These are phyloP conservation scores for Cochlearius cochlearius DNA, from an alignment of 2,113 vertebrate genomes.

Conservation along the genomic window DNA sequence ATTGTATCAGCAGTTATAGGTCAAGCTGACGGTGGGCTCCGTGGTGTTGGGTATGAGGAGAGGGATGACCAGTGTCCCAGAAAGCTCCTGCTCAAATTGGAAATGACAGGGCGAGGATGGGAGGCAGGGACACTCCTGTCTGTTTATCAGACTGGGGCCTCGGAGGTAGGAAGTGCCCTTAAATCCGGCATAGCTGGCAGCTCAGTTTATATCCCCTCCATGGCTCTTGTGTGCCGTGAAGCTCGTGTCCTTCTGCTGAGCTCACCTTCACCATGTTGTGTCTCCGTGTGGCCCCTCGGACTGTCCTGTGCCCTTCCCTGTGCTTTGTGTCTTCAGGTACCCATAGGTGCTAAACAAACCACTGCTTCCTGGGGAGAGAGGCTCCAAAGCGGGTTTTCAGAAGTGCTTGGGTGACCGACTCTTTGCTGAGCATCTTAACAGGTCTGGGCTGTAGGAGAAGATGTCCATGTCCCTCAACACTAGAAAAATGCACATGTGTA, in stretches of 20 bases:
- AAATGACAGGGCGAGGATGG: neutral
- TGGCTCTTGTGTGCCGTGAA: neutral
- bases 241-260: neutral
- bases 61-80: neutral
- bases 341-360: neutral
- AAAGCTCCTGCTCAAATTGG: neutral
- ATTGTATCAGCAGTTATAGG: neutral
- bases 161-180: neutral
- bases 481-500: neutral
- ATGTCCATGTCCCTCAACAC: neutral
- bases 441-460: neutral
- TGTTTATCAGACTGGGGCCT: neutral
- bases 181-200: neutral
- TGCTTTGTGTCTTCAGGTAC: neutral
- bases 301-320: neutral
- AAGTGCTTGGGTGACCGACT: neutral
- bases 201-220: neutral
- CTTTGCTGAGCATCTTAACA: neutral
- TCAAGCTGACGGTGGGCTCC: rapidly evolving
- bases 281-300: rapidly evolving
- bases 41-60: neutral
- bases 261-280: neutral
- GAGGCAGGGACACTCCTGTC: neutral
- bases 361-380: neutral
- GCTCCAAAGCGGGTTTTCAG: neutral